phyloP scores from a whole-genome alignment of 2,797 vertebrate genomes.

The Falco rusticolus region DNA sequence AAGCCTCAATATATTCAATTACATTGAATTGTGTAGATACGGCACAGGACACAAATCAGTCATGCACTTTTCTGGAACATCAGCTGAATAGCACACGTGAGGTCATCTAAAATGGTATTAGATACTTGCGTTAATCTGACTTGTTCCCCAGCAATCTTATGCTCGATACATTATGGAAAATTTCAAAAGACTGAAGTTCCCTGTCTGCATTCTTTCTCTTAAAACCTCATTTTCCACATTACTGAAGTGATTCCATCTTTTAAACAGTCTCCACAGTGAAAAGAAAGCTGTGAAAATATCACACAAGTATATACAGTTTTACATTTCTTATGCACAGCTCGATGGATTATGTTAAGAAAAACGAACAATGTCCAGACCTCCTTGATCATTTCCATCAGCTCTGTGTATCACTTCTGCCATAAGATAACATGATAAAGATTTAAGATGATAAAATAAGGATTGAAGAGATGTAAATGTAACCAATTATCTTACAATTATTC shows the following conservation, averaged over 20 bases:
- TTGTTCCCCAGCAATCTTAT: neutral
- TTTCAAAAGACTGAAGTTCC: neutral
- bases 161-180: neutral
- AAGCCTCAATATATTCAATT: neutral
- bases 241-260: neutral
- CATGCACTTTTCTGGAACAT: neutral
- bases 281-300: neutral
- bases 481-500: neutral
- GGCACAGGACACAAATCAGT: neutral
- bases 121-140: neutral
- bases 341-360: neutral
- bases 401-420: neutral
- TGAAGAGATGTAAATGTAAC: neutral
- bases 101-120: neutral
- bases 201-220: neutral
- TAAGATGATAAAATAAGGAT: neutral
- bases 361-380: neutral
- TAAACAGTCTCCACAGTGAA: neutral
- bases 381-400: neutral
- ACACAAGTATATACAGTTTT: neutral
- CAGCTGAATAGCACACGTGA: neutral
- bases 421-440: neutral
- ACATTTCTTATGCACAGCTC: neutral
- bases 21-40: neutral
- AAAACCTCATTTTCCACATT: neutral